A percentile compares a stretch with the other conserved stretches of the same genome.
Conservation (phyloP, 2,797 vertebrate genomes). For the Aphelocoma californica region DNA sequence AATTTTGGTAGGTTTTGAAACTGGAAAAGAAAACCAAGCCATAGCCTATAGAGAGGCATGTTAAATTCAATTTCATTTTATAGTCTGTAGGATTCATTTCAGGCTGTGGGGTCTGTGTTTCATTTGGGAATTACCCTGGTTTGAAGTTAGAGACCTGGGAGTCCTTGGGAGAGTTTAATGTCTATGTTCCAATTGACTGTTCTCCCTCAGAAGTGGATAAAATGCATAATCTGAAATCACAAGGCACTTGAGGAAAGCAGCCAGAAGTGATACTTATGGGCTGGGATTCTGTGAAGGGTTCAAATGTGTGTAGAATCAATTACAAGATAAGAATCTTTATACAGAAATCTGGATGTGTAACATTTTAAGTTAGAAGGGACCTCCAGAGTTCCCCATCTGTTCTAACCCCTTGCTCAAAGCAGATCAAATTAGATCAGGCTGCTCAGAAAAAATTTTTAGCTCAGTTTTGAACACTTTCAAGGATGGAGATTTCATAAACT, state of each 20-base stretch:
- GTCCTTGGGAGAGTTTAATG: neutral
- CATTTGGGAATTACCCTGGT: neutral
- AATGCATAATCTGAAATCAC: neutral
- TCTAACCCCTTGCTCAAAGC: neutral
- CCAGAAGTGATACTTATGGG: neutral
- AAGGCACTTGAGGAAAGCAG: neutral
- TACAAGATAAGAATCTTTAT: neutral
- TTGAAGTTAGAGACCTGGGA: neutral
- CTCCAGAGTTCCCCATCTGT: neutral
- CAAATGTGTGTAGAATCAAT: neutral
- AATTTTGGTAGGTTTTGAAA: constrained; percentile 20
- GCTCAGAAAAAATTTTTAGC: neutral
- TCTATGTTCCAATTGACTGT: neutral
- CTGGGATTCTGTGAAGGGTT: neutral
- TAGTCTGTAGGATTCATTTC: neutral
- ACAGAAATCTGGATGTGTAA: neutral
- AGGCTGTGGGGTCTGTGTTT: neutral
- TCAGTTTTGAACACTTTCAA: neutral
- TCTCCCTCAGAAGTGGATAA: neutral
- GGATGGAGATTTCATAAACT: neutral
- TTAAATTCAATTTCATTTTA: neutral
- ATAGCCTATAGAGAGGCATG: neutral
- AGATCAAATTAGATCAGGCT: neutral
- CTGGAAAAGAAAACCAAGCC: neutral
- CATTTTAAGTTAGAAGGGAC: neutral